These are phyloP conservation scores for Myoxocephalus aenaeus DNA, from an alignment of 2,797 vertebrate genomes.

Conservation along the genomic window DNA sequence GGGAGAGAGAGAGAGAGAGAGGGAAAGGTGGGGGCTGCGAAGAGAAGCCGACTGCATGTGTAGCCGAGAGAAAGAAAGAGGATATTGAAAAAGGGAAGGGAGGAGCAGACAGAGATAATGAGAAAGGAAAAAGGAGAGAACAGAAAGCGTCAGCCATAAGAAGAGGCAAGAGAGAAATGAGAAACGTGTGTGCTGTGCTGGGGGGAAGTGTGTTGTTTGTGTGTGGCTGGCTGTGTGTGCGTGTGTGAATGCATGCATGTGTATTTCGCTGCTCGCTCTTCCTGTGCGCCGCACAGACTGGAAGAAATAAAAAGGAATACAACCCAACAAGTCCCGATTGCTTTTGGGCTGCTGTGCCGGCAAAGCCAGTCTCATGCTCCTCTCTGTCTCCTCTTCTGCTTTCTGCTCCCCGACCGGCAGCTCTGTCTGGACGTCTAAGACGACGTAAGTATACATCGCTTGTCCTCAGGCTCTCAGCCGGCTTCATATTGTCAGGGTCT, in stretches of 20 bases:
- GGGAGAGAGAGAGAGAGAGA: conserved; percentile 54
- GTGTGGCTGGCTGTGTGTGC: conserved; percentile 60
- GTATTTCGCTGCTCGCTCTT: conserved; percentile 59
- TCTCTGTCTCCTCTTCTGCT: conserved; percentile 65
- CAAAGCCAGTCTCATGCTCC: conserved; percentile 75
- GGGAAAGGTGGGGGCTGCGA: conserved; percentile 78
- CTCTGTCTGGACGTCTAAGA: conserved; percentile 71
- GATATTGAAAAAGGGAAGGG: conserved; percentile 87
- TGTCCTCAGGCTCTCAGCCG: conserved; percentile 54
- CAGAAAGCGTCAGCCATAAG: conserved; percentile 78
- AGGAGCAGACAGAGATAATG: conserved; percentile 87
- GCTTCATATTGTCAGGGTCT: conserved; percentile 73
- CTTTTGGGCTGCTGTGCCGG: conserved; percentile 65
- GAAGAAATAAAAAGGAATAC: conserved; percentile 69
- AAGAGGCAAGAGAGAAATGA: conserved; percentile 75
- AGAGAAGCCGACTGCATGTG: conserved; percentile 83
- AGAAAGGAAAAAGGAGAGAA: conserved; percentile 84
- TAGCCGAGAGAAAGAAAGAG: conserved; percentile 83
- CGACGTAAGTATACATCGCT: conserved; percentile 79
- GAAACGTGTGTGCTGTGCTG: conserved; percentile 67
- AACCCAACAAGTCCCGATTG: conserved; percentile 52
- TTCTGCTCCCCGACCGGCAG: conserved; percentile 64
- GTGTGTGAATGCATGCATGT: conserved; percentile 66
- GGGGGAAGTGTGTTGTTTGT: conserved; percentile 72
- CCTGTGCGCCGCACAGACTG: conserved; percentile 71